These are phyloP conservation scores for Petrocephalus schoutedeni DNA, from an alignment of 2,797 vertebrate genomes.

Conservation along the genomic window DNA sequence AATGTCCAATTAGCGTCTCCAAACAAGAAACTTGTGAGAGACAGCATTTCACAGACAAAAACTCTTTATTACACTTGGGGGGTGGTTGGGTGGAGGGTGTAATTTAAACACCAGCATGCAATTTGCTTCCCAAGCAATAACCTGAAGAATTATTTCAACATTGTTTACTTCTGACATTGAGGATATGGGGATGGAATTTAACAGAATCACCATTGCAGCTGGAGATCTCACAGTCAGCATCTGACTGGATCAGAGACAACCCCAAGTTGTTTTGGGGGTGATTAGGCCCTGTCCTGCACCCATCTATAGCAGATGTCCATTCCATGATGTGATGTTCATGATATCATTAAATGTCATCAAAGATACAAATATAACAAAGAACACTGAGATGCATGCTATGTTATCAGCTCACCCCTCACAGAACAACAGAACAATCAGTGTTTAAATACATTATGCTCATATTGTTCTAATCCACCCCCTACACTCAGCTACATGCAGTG, in stretches of 20 bases:
- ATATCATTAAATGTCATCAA: neutral
- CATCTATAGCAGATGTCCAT: neutral
- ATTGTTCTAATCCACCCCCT: neutral
- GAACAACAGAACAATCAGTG: neutral
- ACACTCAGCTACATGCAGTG: neutral
- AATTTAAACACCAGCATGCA: constrained; percentile 18
- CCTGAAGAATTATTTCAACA: constrained; percentile 14
- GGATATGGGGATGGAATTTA: neutral
- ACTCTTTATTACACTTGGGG: constrained; percentile 16
- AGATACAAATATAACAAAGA: neutral
- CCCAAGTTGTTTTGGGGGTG: neutral
- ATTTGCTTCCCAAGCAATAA: constrained; percentile 25
- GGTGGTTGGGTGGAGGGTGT: neutral
- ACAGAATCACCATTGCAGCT: neutral
- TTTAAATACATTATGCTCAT: neutral
- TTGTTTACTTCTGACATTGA: constrained; percentile 19
- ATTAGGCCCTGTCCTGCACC: neutral
- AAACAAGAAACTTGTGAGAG: constrained; percentile 12
- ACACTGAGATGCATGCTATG: neutral
- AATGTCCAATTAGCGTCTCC: constrained; percentile 20
- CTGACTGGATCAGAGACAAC: neutral
- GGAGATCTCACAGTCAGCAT: neutral
- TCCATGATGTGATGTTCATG: neutral
- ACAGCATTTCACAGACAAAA: constrained; percentile 17
- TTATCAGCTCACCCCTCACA: neutral